Percentiles rank a stretch among this genome's conserved stretches.
These are phyloP conservation scores for Uloborus diversus DNA, from an alignment of 1,140 invertebrate genomes.

Conservation along the genomic window DNA sequence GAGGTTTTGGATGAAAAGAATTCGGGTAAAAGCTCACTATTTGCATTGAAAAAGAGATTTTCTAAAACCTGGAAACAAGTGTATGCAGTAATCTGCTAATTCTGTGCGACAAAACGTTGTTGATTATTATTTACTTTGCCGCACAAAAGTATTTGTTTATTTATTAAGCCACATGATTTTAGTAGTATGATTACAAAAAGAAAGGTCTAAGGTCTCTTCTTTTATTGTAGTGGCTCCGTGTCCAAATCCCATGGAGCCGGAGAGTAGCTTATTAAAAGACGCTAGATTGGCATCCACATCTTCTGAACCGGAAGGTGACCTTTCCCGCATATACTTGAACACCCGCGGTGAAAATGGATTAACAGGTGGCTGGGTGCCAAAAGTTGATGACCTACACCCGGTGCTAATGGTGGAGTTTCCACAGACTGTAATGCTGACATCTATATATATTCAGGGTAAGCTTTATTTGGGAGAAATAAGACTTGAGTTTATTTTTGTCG, in stretches of 20 bases:
- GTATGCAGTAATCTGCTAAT: too few species aligned
- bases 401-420: slow-evolving; percentile 75
- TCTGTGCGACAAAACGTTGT: too few species aligned
- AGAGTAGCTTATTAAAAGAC: slow-evolving; percentile 8
- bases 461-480: not conserved
- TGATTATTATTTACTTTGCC: too few species aligned
- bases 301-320: not conserved
- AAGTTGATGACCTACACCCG: slow-evolving; percentile 70
- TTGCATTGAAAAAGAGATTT: too few species aligned
- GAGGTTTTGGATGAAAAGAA: too few species aligned
- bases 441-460: slow-evolving; percentile 38
- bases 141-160: too few species aligned
- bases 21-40: too few species aligned
- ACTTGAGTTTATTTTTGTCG: too few species aligned
- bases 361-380: slow-evolving; percentile 74
- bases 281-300: slow-evolving; percentile 24
- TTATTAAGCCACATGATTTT: too few species aligned
- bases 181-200: too few species aligned
- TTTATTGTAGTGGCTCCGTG: slow-evolving; percentile 6
- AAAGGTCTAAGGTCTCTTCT: not conserved
- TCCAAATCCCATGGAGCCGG: slow-evolving; percentile 10
- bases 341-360: not conserved
- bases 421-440: slow-evolving; percentile 13
- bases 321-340: not conserved
- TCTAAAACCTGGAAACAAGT: too few species aligned